Evolutionary conservation across 2,113 vertebrate genomes (phyloP).

Genomic region (Tetrao urogallus): DNA sequence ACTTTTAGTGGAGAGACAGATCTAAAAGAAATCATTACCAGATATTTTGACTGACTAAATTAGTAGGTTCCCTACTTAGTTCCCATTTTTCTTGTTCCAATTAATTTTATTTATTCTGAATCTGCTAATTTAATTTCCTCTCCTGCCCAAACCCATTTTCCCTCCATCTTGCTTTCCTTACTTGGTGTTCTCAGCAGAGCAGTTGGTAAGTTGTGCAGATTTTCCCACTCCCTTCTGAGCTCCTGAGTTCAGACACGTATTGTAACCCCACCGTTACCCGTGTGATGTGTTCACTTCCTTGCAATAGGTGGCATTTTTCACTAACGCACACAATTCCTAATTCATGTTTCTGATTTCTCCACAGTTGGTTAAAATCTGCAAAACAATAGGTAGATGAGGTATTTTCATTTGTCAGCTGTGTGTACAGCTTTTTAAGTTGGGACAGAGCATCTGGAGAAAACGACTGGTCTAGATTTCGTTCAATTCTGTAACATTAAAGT

Average conservation of each 20-base stretch:
- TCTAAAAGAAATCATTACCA: slow-evolving; percentile 20
- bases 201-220: slow-evolving; percentile 70
- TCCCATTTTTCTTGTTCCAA: slow-evolving; percentile 30
- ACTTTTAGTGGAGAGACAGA: neutral
- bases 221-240: slow-evolving; percentile 33
- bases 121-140: slow-evolving; percentile 68
- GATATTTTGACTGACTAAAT: neutral
- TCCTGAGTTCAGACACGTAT: slow-evolving; percentile 30
- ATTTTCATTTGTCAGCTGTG: neutral
- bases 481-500: neutral
- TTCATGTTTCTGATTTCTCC: neutral
- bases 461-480: neutral
- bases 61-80: neutral
- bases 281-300: slow-evolving; percentile 56
- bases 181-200: slow-evolving; percentile 71
- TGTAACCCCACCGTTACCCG: slow-evolving; percentile 4
- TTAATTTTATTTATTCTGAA: slow-evolving; percentile 38
- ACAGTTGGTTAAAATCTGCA: neutral
- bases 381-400: neutral
- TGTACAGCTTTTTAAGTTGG: neutral
- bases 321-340: slow-evolving; percentile 35
- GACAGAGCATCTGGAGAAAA: neutral
- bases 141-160: slow-evolving; percentile 65
- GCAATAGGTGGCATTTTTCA: slow-evolving; percentile 63
- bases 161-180: slow-evolving; percentile 69